phyloP scores from a whole-genome alignment of 2,888 invertebrate genomes.

The Steinernema hermaphroditum region DNA sequence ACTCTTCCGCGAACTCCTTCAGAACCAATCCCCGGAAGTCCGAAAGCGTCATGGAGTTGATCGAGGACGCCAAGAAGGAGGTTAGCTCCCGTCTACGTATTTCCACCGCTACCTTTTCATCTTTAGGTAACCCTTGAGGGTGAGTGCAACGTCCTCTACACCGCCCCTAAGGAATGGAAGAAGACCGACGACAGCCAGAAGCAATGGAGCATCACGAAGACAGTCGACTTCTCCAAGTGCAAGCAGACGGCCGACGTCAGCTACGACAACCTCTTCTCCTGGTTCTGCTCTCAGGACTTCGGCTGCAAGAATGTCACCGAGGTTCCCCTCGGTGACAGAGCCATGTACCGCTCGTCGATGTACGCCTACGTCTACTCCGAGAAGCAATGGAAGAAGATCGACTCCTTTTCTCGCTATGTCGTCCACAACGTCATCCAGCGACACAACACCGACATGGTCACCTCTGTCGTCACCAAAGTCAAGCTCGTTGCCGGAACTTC shows the following conservation, averaged over 20 bases:
- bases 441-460: not conserved
- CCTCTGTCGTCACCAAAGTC: not conserved
- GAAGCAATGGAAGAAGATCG: not conserved
- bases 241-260: conserved; percentile 57
- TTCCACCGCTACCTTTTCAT: not conserved
- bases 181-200: conserved; percentile 2
- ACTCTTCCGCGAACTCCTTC: conserved; percentile 51
- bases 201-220: conserved; percentile 49
- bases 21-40: conserved; percentile 30
- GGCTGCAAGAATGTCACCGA: conserved; percentile 33
- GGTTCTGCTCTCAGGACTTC: conserved; percentile 24
- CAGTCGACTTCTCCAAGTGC: conserved; percentile 69
- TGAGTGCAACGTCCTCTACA: conserved; percentile 55
- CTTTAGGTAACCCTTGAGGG: conserved; percentile 57
- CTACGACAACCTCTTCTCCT: conserved; percentile 34
- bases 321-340: conserved; percentile 27
- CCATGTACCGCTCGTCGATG: conserved; percentile 32
- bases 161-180: conserved; percentile 28
- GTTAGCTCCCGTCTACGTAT: conserved; percentile 16
- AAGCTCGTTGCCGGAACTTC: not conserved
- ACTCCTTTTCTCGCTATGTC: not conserved
- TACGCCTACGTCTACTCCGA: conserved; percentile 16
- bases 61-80: conserved; percentile 35
- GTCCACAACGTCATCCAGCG: not conserved
- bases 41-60: too few relatives aligned